phyloP scores from a whole-genome alignment of 2,888 invertebrate species.

The Spodoptera exigua region DNA sequence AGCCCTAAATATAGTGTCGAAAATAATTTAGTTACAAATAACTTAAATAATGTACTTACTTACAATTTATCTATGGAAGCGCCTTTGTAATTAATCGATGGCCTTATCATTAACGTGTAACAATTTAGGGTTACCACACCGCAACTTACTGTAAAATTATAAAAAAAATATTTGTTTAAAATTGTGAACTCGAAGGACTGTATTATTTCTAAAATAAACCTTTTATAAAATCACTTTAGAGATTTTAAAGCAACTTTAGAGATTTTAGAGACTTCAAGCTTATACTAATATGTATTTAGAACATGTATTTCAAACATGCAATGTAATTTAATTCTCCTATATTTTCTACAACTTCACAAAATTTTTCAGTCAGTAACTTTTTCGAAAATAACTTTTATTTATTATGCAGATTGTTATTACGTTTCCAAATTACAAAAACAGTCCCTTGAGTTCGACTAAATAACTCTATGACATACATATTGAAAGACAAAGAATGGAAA shows the following conservation, averaged over 20 bases:
- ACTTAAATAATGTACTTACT: slow-evolving; percentile 47
- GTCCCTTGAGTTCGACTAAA: slow-evolving; percentile 23
- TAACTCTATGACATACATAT: slow-evolving; percentile 26
- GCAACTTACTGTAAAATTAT: slow-evolving; percentile 29
- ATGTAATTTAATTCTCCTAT: too few relatives aligned
- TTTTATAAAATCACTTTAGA: too few relatives aligned
- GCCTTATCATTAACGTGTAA: slow-evolving; percentile 42
- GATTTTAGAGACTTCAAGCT: too few relatives aligned
- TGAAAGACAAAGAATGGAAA: slow-evolving; percentile 17
- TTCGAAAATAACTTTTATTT: neutral
- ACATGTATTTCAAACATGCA: too few relatives aligned
- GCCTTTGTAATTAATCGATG: slow-evolving; percentile 51
- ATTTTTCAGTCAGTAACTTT: too few relatives aligned
- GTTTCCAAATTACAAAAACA: neutral
- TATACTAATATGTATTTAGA: too few relatives aligned
- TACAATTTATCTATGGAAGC: slow-evolving; percentile 57
- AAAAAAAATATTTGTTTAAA: neutral
- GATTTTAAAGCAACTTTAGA: too few relatives aligned
- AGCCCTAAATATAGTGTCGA: slow-evolving; percentile 7
- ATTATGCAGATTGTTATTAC: neutral
- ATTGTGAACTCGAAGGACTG: slow-evolving; percentile 16
- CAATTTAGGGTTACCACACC: slow-evolving; percentile 42
- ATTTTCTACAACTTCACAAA: too few relatives aligned
- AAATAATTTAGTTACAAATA: slow-evolving; percentile 24
- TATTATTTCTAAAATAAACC: too few relatives aligned